Conservation (phyloP, 1,140 invertebrate genomes). For the Mercenaria mercenaria region DNA sequence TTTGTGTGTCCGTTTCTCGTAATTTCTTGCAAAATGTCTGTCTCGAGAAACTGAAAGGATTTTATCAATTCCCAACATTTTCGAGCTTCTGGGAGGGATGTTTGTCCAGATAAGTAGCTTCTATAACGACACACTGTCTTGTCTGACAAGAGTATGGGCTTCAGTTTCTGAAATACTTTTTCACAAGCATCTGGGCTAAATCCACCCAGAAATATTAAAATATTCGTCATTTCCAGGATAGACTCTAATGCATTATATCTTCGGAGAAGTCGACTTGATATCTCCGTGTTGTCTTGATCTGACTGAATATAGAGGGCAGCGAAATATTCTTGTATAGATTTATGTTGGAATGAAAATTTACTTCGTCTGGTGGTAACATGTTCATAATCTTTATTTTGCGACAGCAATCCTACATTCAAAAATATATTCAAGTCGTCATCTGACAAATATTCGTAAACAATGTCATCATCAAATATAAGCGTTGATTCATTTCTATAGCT, state of each 20-base stretch:
- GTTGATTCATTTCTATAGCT: not conserved
- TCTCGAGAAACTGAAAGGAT: not conserved
- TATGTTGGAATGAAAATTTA: not conserved
- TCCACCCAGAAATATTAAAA: not conserved
- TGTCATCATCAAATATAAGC: not conserved
- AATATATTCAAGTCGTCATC: not conserved
- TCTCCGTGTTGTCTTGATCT: not conserved
- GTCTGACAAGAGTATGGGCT: not conserved
- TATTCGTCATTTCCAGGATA: not conserved
- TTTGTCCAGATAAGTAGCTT: not conserved
- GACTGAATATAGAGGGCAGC: not conserved
- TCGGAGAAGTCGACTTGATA: not conserved
- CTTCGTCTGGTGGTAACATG: not conserved
- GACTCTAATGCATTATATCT: not conserved
- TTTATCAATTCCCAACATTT: not conserved
- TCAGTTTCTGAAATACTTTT: not conserved
- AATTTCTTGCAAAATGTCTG: not conserved
- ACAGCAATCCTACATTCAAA: not conserved
- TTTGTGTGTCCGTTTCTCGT: not conserved
- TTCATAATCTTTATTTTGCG: not conserved
- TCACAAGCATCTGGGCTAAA: not conserved
- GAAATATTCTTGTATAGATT: not conserved
- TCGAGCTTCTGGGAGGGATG: not conserved
- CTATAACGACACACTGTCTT: not conserved
- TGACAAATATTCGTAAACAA: not conserved